Evolutionary conservation across 2,888 invertebrate species (phyloP), one percentile per base, ranked within the genome.

Genomic region (Drosophila prolongata): DNA sequence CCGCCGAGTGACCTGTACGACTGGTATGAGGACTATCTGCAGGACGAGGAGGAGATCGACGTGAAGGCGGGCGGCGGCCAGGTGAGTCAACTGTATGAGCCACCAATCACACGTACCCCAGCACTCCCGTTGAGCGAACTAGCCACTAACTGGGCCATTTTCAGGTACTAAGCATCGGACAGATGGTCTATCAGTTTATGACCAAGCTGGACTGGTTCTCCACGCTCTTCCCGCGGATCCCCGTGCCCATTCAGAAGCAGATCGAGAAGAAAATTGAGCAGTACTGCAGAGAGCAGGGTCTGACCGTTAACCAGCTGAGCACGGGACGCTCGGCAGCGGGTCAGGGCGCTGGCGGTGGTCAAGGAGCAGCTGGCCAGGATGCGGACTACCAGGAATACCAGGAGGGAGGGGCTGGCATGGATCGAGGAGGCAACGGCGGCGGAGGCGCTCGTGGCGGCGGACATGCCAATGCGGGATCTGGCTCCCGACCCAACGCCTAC

Each of bases 201-300:
- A 96, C 97, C 66, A 98, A 99, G 91, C 93, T 99, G 65, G 99
- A 99, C 91, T 99, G 99, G 99, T 99, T 98, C 93, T 97, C 98
- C 44, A 99, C 99, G 0, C 94, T 99, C 16, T 99, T 99, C 91
- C 99, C 99, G 0, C 94, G 99, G 79, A 99, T 99, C 92, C 99
- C 99, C 0, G 99, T 99, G 68, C 99, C 99, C 27, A 98, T 99
- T 87, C 96, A 97, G 93, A 98, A 98, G 92, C 96, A 96, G 91
- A 95, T 98, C 77, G 98, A 98, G 89, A 95, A 95, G 85, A 96
- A 95, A 93, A 91, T 96, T 73, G 93, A 95, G 90, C 93, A 94
- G 88, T 94, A 94, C 93, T 93, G 95, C 77, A 93, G 94, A 82
- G 93, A 92, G 72, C 92, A 94, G 75, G 87, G 85, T 59, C 77